Evolutionary conservation across 2,888 invertebrate species (phyloP).

Genomic region (Melitaea athalia): DNA sequence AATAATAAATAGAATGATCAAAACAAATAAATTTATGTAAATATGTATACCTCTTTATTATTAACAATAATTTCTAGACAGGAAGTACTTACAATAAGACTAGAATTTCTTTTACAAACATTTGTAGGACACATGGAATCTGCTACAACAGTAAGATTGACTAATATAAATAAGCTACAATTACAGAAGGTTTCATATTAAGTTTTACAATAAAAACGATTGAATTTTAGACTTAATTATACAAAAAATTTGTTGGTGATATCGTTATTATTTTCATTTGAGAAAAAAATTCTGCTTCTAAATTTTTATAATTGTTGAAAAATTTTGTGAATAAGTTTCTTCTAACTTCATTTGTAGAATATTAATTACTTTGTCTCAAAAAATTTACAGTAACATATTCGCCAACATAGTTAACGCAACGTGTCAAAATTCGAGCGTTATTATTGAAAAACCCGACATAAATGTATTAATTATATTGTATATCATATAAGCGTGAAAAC

Average conservation of each 20-base stretch:
- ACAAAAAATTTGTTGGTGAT: conserved; percentile 12
- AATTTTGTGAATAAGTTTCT: too few species aligned
- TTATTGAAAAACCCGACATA: neutral
- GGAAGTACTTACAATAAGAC: conserved; percentile 66
- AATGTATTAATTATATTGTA: too few species aligned
- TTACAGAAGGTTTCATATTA: conserved; percentile 4
- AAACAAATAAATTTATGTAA: conserved; percentile 43
- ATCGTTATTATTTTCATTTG: too few species aligned
- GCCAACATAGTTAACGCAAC: too few species aligned
- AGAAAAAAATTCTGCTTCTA: too few species aligned
- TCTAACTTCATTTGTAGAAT: too few species aligned
- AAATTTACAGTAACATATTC: too few species aligned
- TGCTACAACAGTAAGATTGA: conserved; percentile 17
- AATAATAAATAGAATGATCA: conserved; percentile 27
- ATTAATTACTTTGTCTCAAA: too few species aligned
- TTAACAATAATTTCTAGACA: conserved; percentile 79
- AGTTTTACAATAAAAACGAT: neutral
- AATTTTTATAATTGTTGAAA: too few species aligned
- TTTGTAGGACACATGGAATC: conserved; percentile 45
- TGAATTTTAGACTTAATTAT: conserved; percentile 4
- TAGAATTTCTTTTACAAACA: conserved; percentile 49
- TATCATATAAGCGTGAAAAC: neutral
- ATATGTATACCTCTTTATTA: conserved; percentile 79
- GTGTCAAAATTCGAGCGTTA: too few species aligned
- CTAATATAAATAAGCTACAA: conserved; percentile 13